These are phyloP conservation scores for Calosoma granatense DNA, from an alignment of 1,140 invertebrate genomes.

Conservation along the genomic window DNA sequence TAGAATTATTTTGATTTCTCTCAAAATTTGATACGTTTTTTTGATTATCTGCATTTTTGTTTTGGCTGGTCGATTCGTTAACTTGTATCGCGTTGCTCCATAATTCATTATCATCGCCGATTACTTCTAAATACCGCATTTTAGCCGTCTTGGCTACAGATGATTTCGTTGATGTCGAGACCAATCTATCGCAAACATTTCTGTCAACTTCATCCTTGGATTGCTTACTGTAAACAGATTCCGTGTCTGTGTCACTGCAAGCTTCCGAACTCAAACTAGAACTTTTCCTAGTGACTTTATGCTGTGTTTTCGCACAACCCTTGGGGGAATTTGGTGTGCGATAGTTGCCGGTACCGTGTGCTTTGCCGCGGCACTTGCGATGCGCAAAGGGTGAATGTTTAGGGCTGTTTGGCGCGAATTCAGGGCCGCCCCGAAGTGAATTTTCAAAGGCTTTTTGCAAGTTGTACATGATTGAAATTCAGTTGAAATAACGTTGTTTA, in stretches of 20 bases:
- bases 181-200: constrained; percentile 34
- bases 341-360: constrained; percentile 40
- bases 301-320: constrained; percentile 11
- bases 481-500: constrained; percentile 9
- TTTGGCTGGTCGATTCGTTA: no score
- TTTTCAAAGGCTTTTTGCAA: constrained; percentile 53
- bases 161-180: constrained; percentile 43
- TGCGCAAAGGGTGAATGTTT: constrained; percentile 45
- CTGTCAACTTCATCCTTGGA: constrained; percentile 18
- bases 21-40: no score
- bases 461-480: constrained; percentile 41
- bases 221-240: constrained; percentile 20
- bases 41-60: no score
- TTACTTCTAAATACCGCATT: constrained; percentile 39
- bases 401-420: constrained; percentile 40
- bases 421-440: constrained; percentile 40
- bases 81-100: no score
- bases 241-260: constrained; percentile 43
- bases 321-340: constrained; percentile 13
- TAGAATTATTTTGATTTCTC: no score
- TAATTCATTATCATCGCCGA: constrained; percentile 22
- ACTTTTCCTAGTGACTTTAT: constrained; percentile 10
- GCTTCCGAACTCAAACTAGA: constrained; percentile 43
- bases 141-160: constrained; percentile 46
- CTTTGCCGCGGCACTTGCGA: constrained; percentile 56